Evolutionary conservation across 2,797 vertebrate genomes (phyloP), one percentile per base, ranked within the genome.

Genomic region (Crocidura indochinensis): DNA sequence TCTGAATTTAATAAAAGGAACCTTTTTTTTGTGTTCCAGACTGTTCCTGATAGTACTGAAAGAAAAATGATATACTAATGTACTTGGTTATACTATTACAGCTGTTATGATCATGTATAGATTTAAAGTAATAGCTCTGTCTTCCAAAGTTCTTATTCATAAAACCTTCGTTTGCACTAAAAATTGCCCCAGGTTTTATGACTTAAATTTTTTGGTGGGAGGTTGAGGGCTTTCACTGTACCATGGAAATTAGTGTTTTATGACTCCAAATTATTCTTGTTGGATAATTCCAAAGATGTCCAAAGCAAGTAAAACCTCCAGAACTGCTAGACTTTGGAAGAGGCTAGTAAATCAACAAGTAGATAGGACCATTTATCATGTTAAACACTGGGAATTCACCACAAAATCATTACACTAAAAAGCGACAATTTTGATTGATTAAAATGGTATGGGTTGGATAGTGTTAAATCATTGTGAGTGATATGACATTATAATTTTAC

Each of bases 401-500:
- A 98, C 97, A 98, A 98, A 98, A 98, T 99, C 98, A 98, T 99
- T 99, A 99, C 97, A 98, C 98, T 98, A 98, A 98, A 98, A 98
- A 98, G 98, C 92, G 98, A 99, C 98, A 98, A 97, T 98, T 98
- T 98, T 99, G 99, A 99, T 99, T 98, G 99, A 99, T 99, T 99
- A 99, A 99, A 99, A 99, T 99, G 98, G 98, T 97, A 94, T 97
- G 92, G 98, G 98, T 97, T 98, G 98, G 98, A 98, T 98, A 98
- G 97, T 98, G 98, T 98, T 99, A 99, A 99, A 99, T 99, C 99
- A 99, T 94, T 93, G 97, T 99, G 99, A 99, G 98, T 99, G 98
- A 99, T 99, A 98, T 99, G 99, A 99, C 98, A 99, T 98, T 98
- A 98, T 98, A 98, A 98, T 99, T 99, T 99, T 98, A 98, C 98